Conservation (phyloP, 1,140 invertebrate genomes). For the Drosophila eugracilis region DNA sequence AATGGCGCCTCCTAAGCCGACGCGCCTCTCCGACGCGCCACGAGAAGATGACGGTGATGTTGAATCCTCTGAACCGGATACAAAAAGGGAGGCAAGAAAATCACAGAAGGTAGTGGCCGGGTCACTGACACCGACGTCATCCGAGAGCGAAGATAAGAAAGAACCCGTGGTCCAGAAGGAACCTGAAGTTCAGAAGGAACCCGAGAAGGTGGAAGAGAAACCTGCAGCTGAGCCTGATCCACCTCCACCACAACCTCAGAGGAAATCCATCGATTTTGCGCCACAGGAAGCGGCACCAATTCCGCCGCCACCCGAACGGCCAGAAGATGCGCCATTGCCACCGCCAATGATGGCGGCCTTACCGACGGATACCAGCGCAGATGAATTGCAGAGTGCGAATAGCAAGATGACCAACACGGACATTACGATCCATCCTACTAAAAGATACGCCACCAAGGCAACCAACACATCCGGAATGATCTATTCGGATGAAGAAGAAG, state of each 20-base stretch:
- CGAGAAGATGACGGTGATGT: background rate
- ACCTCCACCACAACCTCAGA: background rate
- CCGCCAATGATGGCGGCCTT: conserved; percentile 29
- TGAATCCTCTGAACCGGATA: conserved; percentile 8
- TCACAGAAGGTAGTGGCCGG: background rate
- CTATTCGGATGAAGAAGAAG: conserved; percentile 1
- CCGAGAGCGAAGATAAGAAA: background rate
- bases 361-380: too few relatives aligned
- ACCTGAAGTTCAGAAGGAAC: too few relatives aligned
- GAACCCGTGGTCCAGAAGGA: too few relatives aligned
- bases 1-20: background rate
- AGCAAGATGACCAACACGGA: conserved; percentile 58
- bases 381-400: background rate
- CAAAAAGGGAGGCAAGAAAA: background rate
- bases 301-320: conserved; percentile 6
- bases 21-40: background rate
- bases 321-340: conserved; percentile 31
- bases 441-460: conserved; percentile 44
- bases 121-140: background rate
- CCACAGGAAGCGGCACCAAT: background rate
- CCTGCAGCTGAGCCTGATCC: background rate
- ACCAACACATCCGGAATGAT: conserved; percentile 55
- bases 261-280: background rate
- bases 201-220: too few relatives aligned
- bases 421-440: conserved; percentile 46